These are phyloP conservation scores for Xiphydria camelus DNA, from an alignment of 2,888 invertebrate genomes.

Conservation along the genomic window DNA sequence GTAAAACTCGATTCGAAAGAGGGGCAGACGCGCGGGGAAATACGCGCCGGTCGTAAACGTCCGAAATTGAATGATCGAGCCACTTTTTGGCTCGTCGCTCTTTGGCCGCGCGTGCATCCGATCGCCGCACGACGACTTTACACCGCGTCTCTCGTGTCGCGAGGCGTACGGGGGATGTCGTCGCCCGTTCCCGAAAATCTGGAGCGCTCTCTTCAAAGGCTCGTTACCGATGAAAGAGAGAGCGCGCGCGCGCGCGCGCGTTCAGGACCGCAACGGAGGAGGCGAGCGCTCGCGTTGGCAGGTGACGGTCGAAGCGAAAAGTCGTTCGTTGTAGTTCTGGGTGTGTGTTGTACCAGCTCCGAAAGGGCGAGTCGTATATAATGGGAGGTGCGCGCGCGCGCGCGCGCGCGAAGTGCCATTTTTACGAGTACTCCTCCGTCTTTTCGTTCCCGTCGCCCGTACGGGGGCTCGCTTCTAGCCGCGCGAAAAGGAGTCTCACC, in stretches of 20 bases:
- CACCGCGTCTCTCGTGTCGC: no score
- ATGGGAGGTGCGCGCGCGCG: conserved; percentile 36
- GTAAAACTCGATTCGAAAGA: conserved; percentile 31
- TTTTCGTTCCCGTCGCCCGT: neutral
- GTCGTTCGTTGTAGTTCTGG: conserved; percentile 25
- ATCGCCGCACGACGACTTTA: no score
- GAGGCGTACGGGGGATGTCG: no score
- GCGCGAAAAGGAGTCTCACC: conserved; percentile 11
- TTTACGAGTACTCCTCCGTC: neutral
- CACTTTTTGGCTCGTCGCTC: no score
- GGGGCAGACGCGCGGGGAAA: neutral
- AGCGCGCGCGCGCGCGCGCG: conserved; percentile 28
- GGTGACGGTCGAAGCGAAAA: conserved; percentile 28
- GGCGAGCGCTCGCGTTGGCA: conserved; percentile 19
- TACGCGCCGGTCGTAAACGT: no score
- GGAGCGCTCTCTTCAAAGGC: neutral
- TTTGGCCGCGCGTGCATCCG: no score
- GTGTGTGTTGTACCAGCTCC: no score
- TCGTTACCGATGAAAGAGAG: neutral
- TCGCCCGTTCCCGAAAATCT: conserved; percentile 11
- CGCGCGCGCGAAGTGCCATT: conserved; percentile 19
- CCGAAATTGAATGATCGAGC: no score
- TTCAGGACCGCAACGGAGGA: no score
- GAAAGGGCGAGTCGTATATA: conserved; percentile 31
- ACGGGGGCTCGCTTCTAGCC: neutral